Evolutionary conservation across 2,797 vertebrate species (phyloP).

Genomic region (Podarcis lilfordi): DNA sequence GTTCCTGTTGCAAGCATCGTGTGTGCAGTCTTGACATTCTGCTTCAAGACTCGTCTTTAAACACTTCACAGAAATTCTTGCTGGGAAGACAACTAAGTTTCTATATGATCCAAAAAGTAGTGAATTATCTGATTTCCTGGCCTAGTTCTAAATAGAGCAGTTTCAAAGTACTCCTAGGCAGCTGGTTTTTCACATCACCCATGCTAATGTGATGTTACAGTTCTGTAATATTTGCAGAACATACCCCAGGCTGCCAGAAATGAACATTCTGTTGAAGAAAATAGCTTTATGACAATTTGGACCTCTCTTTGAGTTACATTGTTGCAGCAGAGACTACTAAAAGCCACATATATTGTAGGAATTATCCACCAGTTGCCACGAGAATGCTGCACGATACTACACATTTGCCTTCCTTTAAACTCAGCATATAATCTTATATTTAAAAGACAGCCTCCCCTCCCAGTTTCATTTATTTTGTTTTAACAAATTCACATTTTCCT

Average conservation of each 20-base stretch:
- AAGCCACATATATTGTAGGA: neutral
- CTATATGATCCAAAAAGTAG: neutral
- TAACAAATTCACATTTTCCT: neutral
- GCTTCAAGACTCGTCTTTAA: neutral
- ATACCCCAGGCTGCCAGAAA: neutral
- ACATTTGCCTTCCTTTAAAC: neutral
- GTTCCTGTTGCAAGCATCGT: neutral
- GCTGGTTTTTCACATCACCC: slow-evolving; percentile 7
- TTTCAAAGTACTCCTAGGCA: neutral
- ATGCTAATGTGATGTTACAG: neutral
- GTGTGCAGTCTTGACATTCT: neutral
- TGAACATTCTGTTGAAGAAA: neutral
- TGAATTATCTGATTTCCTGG: neutral
- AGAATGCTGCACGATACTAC: neutral
- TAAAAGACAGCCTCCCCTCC: neutral
- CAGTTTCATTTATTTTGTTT: neutral
- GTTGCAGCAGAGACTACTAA: neutral
- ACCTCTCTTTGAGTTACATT: neutral
- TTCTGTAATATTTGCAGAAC: slow-evolving; percentile 2
- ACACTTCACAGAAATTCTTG: neutral
- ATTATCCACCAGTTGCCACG: neutral
- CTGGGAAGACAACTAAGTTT: neutral
- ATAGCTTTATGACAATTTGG: neutral
- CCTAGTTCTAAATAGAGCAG: neutral
- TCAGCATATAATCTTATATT: neutral